phyloP scores from a whole-genome alignment of 2,888 invertebrate species.

The Dioctria linearis region DNA sequence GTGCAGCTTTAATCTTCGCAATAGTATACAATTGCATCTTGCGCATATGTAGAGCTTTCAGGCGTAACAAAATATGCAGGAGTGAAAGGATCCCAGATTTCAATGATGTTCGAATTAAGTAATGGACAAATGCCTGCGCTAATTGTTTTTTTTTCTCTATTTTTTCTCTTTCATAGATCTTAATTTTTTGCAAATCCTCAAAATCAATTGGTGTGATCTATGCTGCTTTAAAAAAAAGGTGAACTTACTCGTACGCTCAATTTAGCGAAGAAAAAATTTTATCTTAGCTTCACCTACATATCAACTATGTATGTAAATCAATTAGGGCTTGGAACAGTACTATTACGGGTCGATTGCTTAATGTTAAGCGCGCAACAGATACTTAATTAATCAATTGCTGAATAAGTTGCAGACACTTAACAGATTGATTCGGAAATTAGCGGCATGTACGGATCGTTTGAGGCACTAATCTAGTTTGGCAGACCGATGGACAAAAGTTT shows the following conservation, averaged over 20 bases:
- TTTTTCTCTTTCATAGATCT: not conserved
- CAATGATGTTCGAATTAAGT: slow-evolving; percentile 6
- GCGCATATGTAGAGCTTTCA: too few relatives aligned
- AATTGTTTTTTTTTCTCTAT: too few relatives aligned
- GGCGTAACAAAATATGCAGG: slow-evolving; percentile 13
- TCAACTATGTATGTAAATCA: not conserved
- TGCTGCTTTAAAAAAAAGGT: too few relatives aligned
- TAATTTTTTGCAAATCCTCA: too few relatives aligned
- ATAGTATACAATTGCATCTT: not conserved
- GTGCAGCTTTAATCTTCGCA: slow-evolving; percentile 9
- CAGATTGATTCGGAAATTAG: slow-evolving; percentile 11
- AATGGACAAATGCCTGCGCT: not conserved
- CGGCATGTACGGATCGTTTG: not conserved
- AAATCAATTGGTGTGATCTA: too few relatives aligned
- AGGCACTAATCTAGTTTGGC: not conserved
- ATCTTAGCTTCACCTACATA: too few relatives aligned
- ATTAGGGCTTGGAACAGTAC: not conserved
- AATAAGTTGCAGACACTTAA: not conserved
- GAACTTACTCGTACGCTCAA: too few relatives aligned
- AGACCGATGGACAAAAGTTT: not conserved
- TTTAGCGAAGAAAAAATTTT: too few relatives aligned
- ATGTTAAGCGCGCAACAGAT: not conserved
- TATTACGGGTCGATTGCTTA: not conserved
- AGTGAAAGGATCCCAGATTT: slow-evolving; percentile 22
- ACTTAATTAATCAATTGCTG: slow-evolving; percentile 26